Base-by-base conservation (phyloP, 2,797 vertebrate genomes). In the Oreortyx pictus region DNA sequence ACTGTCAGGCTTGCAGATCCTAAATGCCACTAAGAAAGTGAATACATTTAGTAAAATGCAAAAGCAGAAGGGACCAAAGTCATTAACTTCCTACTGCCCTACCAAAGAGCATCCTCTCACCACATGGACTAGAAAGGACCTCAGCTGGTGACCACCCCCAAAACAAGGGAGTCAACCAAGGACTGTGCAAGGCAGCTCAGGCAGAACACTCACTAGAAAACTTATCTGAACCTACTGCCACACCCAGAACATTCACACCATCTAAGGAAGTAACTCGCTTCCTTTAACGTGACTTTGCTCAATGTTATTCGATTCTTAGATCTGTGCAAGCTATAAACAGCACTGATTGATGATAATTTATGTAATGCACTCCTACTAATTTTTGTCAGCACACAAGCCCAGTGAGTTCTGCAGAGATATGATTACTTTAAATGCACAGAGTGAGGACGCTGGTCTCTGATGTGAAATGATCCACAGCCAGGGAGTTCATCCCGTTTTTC, bases 181-280 rank as follows among this genome's bases (percentile, higher is more conserved):
- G 47, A 25, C 60, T 8, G 11, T 1, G 0, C 6, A 56, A 50
- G 25, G 33, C 20, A 70, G 46, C 46, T 22, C 47, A 47, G 41
- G 33, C 33, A 62, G 24, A 82, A 68, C 4, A 64, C 14, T 24
- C 25, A 44, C 6, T 6, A 44, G 10, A 37, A 72, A 70, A 22
- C 52, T 37, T 20, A 33, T 5, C 37, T 14, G 70, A 60, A 86
- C 73, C 46, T 19, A 72, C 5, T 20, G 76, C 11, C 89, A 89
- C 93, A 78, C 87, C 84, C 85, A 79, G 89, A 52, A 60, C 22
- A 73, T 23, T 66, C 81, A 87, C 62, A 90, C 5, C 31, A 0
- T 27, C 5, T 65, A 64, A 89, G 77, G 90, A 93, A 91, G n/a
- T 44, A 75, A 50, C 37, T 70, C n/a, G n/a, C 43, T 89, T 72